These are phyloP conservation scores for Eilema sororculum DNA, from an alignment of 2,888 invertebrate genomes.

Conservation along the genomic window DNA sequence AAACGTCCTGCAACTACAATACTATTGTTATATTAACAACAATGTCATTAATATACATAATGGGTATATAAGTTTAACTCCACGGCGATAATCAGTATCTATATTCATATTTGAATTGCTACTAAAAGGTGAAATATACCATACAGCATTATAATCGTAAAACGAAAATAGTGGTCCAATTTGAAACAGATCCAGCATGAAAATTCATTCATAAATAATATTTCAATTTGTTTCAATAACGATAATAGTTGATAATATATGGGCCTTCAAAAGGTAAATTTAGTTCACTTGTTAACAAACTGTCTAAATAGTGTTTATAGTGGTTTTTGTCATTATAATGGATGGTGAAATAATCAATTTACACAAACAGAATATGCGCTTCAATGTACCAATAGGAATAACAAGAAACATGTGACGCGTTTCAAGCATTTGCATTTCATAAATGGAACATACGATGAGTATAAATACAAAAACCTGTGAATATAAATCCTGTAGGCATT, in stretches of 20 bases:
- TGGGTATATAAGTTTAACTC: slow-evolving; percentile 10
- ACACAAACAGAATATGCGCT: not conserved
- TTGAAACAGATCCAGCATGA: slow-evolving; percentile 43
- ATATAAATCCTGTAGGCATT: not conserved
- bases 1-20: slow-evolving; percentile 45
- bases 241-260: slow-evolving; percentile 16
- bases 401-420: not conserved
- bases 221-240: slow-evolving; percentile 27
- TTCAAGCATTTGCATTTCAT: not conserved
- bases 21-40: slow-evolving; percentile 41
- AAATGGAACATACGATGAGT: not conserved
- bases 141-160: slow-evolving; percentile 42
- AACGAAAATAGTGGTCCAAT: slow-evolving; percentile 39
- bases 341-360: not conserved
- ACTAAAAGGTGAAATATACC: slow-evolving; percentile 28
- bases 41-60: slow-evolving; percentile 47
- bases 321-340: not conserved
- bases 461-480: not conserved
- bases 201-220: slow-evolving; percentile 37
- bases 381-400: not conserved
- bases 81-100: slow-evolving; percentile 25
- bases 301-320: not conserved
- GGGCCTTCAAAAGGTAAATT: not conserved
- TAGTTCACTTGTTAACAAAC: not conserved
- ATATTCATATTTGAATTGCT: slow-evolving; percentile 34